These are phyloP conservation scores for Ephestia elutella DNA, from an alignment of 1,140 invertebrate genomes.

Conservation along the genomic window DNA sequence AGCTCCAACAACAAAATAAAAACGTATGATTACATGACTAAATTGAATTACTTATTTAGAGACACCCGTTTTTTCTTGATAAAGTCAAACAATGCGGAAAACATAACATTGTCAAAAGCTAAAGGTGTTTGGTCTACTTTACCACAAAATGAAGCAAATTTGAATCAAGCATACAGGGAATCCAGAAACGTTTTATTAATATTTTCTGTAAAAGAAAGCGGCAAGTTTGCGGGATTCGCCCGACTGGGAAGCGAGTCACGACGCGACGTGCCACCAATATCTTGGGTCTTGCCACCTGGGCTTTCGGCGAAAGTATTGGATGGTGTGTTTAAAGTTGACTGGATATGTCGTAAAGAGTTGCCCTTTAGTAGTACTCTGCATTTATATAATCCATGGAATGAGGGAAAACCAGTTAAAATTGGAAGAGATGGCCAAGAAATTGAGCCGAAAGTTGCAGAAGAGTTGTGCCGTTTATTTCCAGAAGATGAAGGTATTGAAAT, in stretches of 20 bases:
- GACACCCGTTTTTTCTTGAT: slow-evolving; percentile 98
- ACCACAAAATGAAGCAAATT: slow-evolving; percentile 96
- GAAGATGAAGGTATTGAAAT: slow-evolving; percentile 95
- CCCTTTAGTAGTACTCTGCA: slow-evolving; percentile 94
- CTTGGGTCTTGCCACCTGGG: slow-evolving; percentile 97
- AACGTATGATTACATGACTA: slow-evolving; percentile 89
- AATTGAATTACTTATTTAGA: slow-evolving; percentile 95
- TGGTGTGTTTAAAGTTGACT: slow-evolving; percentile 96
- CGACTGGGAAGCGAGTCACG: slow-evolving; percentile 90
- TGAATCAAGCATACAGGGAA: slow-evolving; percentile 95
- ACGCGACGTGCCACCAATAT: slow-evolving; percentile 90
- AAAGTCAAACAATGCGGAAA: slow-evolving; percentile 98
- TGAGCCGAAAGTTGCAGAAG: slow-evolving; percentile 94
- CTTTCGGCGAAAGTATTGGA: slow-evolving; percentile 93
- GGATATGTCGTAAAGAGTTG: slow-evolving; percentile 96
- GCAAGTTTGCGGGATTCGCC: slow-evolving; percentile 94
- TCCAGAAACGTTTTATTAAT: slow-evolving; percentile 95
- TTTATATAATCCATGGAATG: slow-evolving; percentile 98
- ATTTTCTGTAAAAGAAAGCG: slow-evolving; percentile 98
- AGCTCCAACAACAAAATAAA: slow-evolving; percentile 72
- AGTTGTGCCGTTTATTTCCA: slow-evolving; percentile 94
- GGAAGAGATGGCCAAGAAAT: slow-evolving; percentile 98
- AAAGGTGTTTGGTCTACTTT: slow-evolving; percentile 98
- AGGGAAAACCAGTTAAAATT: slow-evolving; percentile 98
- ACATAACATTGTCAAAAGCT: slow-evolving; percentile 94